Evolutionary conservation across 2,888 invertebrate species (phyloP).

Genomic region (Cylloceria caligata): DNA sequence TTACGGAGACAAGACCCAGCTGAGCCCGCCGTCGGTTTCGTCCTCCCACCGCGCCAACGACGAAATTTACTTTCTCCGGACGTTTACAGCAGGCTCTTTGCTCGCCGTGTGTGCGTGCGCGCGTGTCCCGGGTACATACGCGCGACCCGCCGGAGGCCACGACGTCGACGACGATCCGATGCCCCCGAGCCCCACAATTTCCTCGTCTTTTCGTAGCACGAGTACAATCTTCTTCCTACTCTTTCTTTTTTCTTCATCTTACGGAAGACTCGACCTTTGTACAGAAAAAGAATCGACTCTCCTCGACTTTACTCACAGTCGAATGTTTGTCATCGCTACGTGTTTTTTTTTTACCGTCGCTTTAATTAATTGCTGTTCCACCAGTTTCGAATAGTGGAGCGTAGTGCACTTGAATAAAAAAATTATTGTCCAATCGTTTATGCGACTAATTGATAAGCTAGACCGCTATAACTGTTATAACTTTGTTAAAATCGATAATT

Average conservation of each 20-base stretch:
- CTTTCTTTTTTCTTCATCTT: background rate
- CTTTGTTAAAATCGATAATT: background rate
- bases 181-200: constrained; percentile 10
- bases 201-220: constrained; percentile 34
- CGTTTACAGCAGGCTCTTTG: constrained; percentile 43
- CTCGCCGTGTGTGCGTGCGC: background rate
- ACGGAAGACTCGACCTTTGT: constrained; percentile 10
- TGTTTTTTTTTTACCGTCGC: constrained; percentile 67
- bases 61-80: constrained; percentile 62
- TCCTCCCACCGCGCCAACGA: constrained; percentile 56
- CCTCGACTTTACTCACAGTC: background rate
- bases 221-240: constrained; percentile 28
- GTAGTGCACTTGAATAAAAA: background rate
- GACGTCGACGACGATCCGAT: constrained; percentile 30
- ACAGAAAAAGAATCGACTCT: constrained; percentile 17
- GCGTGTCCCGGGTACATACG: background rate
- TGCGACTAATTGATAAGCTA: background rate
- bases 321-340: constrained; percentile 11
- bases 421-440: no score
- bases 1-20: constrained; percentile 69
- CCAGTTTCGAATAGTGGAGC: background rate
- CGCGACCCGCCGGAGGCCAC: constrained; percentile 35
- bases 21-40: constrained; percentile 64
- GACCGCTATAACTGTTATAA: background rate
- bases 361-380: constrained; percentile 14